Base-by-base conservation (phyloP, 2,888 invertebrate genomes). In the Tipula confusa region DNA sequence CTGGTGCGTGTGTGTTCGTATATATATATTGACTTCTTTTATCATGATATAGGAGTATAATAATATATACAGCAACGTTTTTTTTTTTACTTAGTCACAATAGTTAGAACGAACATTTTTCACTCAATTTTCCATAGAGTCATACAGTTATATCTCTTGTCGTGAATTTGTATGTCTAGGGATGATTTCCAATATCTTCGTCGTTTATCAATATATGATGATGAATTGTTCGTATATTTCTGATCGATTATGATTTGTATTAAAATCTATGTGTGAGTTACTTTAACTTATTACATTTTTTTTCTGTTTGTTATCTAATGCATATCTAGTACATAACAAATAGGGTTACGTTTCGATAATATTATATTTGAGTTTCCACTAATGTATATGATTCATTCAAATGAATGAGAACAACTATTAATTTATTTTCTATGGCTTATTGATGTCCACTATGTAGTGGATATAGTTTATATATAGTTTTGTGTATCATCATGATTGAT, bases 131-230 rank as follows among this genome's bases (percentile, higher is more conserved):
- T 15, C 43, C 43, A 15, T 13, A 9, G 24, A 9, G 64, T 64
- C 3, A 64, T 64, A 64, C 15, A 15, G 7, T 7, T 24, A 64
- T 64, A 24, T 64, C 5, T 64, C n/a, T 64, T 43, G 38, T 38
- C 15, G 15, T n/a, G 43, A 9, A 24, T 64, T 64, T 64, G 64
- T 64, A 24, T 64, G 64, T 64, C 2, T 64, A 1, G 24, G 64
- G 64, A 64, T 64, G 64, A 64, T 24, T 64, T 24, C 64, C 24
- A 64, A 64, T 64, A n/a, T 64, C 64, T 64, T 24, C n/a, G 9
- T 64, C 64, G 64, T 64, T 64, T 64, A 64, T 64, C 64, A 64
- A 64, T 64, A 64, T 64, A 38, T 38, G 24, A 64, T 64, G 64
- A 64, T 64, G 24, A 64, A 64, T 64, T 11, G 64, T 64, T 64